Base-by-base conservation (phyloP, 2,113 vertebrate genomes). In the Paramisgurnus dabryanus region DNA sequence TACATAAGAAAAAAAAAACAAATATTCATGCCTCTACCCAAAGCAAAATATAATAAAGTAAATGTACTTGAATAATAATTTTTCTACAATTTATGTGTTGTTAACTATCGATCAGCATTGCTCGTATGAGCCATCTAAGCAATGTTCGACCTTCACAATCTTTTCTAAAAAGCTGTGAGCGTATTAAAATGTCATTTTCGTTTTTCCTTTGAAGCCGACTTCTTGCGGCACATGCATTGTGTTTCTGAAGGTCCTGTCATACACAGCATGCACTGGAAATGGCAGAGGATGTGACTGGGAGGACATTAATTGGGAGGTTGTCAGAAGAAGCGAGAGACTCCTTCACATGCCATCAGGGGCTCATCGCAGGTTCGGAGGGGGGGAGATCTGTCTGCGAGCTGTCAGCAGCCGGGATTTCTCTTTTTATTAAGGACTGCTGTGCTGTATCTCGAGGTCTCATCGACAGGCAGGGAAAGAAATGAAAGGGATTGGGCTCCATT, bases 251-350 rank as follows among this genome's bases (percentile, higher is more conserved):
- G 68, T 76, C 78, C 80, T 73, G 55, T 85, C 77, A 78, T 82
- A 65, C 76, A 80, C 83, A 81, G 63, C 75, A 71, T 63, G 80
- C 76, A 58, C 45, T 53, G 67, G 80, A 73, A 82, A 80, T 73
- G 81, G 71, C 82, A 84, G 82, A 74, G 85, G 75, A 85, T 80
- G 83, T 78, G 7, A 64, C 83, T 73, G 77, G 76, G 79, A 82
- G 83, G 49, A 65, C 85, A 82, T 82, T 89, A 89, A 89, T 87
- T 89, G 86, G 82, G 84, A 84, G 72, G 68, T 83, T 86, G 85
- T 84, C 85, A 85, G 67, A 65, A 73, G 39, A 58, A 70, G 76
- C 64, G 53, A 49, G 78, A 79, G 83, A 77, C 83, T 81, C 53
- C 73, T 80, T 84, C 67, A 80, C 87, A 81, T 87, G 76, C 80